Conservation (phyloP, 92 coral and sea anemone species). For the Anthopleura xanthogrammica region DNA sequence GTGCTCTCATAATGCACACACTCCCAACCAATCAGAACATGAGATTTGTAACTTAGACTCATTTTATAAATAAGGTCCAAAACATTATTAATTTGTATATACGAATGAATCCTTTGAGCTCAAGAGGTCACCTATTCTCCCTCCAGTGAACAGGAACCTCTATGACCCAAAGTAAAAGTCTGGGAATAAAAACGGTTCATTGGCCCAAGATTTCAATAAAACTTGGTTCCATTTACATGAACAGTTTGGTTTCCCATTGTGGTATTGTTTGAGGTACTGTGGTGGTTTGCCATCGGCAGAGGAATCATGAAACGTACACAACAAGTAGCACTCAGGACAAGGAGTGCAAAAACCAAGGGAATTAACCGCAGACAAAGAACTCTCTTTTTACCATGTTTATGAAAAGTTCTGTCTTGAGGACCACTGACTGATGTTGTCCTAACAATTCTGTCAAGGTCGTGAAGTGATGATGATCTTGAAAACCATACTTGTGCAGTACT, state of each 20-base stretch:
- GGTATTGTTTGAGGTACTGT: neutral
- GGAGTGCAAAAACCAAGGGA: constrained; percentile 25
- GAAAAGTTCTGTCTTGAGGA: neutral
- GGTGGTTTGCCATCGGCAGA: neutral
- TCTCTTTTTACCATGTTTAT: neutral
- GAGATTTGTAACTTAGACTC: too few species aligned
- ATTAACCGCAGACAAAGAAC: constrained; percentile 17
- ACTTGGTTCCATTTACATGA: neutral
- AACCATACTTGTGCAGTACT: neutral
- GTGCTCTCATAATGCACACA: too few species aligned
- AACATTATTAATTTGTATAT: too few species aligned
- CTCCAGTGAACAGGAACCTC: too few species aligned
- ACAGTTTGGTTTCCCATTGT: neutral
- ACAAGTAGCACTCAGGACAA: constrained; percentile 40
- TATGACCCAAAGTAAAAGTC: too few species aligned
- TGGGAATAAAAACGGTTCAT: neutral
- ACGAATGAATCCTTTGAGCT: too few species aligned
- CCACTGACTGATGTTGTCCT: neutral
- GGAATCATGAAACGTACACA: constrained; percentile 46
- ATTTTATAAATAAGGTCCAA: too few species aligned
- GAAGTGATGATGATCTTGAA: neutral
- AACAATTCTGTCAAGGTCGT: neutral
- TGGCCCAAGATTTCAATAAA: neutral
- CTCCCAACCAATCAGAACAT: too few species aligned
- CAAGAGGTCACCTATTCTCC: too few species aligned